phyloP scores from a whole-genome alignment of 2,113 vertebrate genomes.

The Pristiophorus japonicus region DNA sequence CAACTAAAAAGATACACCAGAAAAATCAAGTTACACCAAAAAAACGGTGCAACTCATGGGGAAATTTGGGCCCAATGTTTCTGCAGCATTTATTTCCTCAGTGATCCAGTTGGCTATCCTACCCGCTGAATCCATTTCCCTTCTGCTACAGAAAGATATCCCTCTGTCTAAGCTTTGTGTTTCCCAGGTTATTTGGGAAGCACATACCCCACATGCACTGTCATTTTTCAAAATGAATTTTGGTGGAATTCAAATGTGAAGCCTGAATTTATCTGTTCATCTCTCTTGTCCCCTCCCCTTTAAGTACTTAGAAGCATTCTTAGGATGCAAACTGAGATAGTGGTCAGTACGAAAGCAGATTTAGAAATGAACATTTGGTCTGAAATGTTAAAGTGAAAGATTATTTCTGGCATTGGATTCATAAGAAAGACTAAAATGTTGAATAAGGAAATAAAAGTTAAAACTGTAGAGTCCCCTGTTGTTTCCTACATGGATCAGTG shows the following conservation, averaged over 20 bases:
- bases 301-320: background rate
- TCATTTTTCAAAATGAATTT: background rate
- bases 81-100: background rate
- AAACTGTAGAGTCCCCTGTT: constrained; percentile 5
- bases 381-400: constrained; percentile 45
- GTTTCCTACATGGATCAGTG: background rate
- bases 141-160: background rate
- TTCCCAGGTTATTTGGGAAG: background rate
- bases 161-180: background rate
- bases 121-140: background rate
- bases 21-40: too few species aligned
- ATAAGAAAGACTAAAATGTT: constrained; percentile 46
- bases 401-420: constrained; percentile 48
- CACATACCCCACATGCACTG: background rate
- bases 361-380: constrained; percentile 41
- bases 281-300: background rate
- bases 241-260: background rate
- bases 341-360: constrained; percentile 40
- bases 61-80: too few species aligned
- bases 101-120: background rate
- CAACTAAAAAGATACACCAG: too few species aligned
- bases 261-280: background rate
- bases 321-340: constrained; percentile 40
- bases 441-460: constrained; percentile 39
- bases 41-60: too few species aligned